A percentile compares a stretch with the other conserved stretches of the same genome.
phyloP scores from a whole-genome alignment of 2,888 invertebrate genomes.

The Coleophora flavipennella region DNA sequence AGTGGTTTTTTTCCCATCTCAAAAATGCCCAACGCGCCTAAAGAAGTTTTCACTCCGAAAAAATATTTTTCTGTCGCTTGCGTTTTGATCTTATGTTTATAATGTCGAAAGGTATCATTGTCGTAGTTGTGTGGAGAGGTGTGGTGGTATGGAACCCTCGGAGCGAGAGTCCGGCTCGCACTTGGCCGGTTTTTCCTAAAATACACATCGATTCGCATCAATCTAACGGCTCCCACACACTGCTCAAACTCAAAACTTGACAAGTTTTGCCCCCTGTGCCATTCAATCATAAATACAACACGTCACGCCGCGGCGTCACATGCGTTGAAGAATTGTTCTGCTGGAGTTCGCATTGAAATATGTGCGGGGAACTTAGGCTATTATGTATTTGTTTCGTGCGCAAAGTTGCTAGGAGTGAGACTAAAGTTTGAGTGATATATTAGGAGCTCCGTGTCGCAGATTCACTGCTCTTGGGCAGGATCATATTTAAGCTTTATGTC shows the following conservation, averaged over 20 bases:
- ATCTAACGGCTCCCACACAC: background rate
- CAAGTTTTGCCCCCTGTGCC: background rate
- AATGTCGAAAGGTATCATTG: no score
- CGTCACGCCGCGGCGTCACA: background rate
- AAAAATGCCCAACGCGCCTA: no score
- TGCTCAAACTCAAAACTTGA: background rate
- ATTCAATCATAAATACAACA: background rate
- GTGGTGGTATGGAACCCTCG: no score
- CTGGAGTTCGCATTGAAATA: conserved; percentile 2
- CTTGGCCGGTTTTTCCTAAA: no score
- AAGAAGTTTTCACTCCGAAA: no score
- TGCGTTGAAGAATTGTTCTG: conserved; percentile 2
- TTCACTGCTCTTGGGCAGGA: conserved; percentile 23
- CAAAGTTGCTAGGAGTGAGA: conserved; percentile 27
- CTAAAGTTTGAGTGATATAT: conserved; percentile 47
- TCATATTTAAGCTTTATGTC: no score
- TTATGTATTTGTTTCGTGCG: conserved; percentile 17
- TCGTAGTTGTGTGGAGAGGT: no score
- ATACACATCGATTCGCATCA: background rate
- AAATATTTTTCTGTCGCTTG: no score
- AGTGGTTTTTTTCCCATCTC: no score
- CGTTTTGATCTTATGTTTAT: no score
- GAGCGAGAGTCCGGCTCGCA: no score
- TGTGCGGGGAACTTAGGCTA: conserved; percentile 3
- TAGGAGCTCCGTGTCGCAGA: conserved; percentile 41